These are phyloP conservation scores for Monoplex corrugatus DNA, from an alignment of 2,888 invertebrate genomes.

Conservation along the genomic window DNA sequence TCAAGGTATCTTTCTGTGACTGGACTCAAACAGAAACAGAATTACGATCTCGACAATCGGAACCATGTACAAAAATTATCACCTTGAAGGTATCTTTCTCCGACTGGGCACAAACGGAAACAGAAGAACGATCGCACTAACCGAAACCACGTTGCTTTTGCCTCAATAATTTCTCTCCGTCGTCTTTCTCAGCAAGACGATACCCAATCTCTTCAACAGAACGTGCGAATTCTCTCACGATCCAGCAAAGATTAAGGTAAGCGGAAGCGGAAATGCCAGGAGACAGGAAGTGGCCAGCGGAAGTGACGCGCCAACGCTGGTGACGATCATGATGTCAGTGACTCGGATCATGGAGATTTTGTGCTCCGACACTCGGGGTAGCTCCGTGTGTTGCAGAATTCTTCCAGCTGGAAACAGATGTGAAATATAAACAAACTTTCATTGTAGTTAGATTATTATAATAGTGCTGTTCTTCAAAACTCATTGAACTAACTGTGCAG, in stretches of 20 bases:
- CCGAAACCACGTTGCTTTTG: too few species aligned
- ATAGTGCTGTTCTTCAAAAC: too few species aligned
- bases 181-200: not conserved
- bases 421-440: not conserved
- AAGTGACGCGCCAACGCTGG: constrained; percentile 4
- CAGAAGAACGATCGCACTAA: too few species aligned
- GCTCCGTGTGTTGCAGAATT: not conserved
- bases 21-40: too few species aligned
- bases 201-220: not conserved
- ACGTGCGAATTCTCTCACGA: not conserved
- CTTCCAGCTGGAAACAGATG: not conserved
- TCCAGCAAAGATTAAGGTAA: not conserved
- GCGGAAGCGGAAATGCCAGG: not conserved
- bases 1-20: too few species aligned
- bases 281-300: constrained; percentile 9
- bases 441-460: too few species aligned
- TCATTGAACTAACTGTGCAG: too few species aligned
- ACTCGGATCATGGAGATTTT: constrained; percentile 38
- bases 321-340: constrained; percentile 35
- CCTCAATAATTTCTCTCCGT: too few species aligned
- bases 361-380: constrained; percentile 15
- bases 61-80: too few species aligned
- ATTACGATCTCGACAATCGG: too few species aligned
- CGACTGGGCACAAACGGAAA: too few species aligned
- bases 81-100: too few species aligned